Evolutionary conservation across 1,140 invertebrate genomes (phyloP), one percentile per base, ranked within the genome.

Genomic region (Drosophila willistoni): DNA sequence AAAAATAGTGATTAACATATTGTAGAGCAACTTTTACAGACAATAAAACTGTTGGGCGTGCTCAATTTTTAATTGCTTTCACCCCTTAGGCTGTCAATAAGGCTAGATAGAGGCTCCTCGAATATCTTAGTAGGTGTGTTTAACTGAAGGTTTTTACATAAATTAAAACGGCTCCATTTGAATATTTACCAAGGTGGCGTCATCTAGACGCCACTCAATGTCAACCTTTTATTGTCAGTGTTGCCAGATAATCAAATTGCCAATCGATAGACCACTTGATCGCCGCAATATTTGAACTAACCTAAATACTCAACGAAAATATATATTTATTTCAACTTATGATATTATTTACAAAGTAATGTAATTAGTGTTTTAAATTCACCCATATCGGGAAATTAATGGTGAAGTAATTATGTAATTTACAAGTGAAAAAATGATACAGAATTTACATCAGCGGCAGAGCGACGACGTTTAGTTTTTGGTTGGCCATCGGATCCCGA

Each of bases 21-120:
- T 54, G 14, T 44, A 76, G 55, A 77, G 66, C 73, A 69, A 77
- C 73, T 70, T 77, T 75, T 77, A 41, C 54, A 19, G 47, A 22
- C 66, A 39, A 47, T 64, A 55, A 47, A 70, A 70, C 47, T 77
- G 59, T 70, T 64, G 73, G 34, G 73, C 73, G 73, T 69, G 60
- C 7, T 36, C 5, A 61, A 42, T 10, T 51, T 44, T 56, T 77
- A 77, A 77, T 77, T 64, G 60, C 73, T 63, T 44, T 47, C 25
- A 14, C 19, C 41, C 25, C 17, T 22, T 34, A 10, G 44, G 17
- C 44, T 51, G 10, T 22, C 9, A 51, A 2, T 22, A 22, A n/a
- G 17, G 17, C 44, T 29, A 29, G 25, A 3, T 57, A 12, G n/a
- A 34, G 55, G 29, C 55, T 59, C 14, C 41, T 51, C 25, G n/a